Evolutionary conservation across 2,113 vertebrate species (phyloP), one percentile per base, ranked within the genome.

Genomic region (Cygnus atratus): DNA sequence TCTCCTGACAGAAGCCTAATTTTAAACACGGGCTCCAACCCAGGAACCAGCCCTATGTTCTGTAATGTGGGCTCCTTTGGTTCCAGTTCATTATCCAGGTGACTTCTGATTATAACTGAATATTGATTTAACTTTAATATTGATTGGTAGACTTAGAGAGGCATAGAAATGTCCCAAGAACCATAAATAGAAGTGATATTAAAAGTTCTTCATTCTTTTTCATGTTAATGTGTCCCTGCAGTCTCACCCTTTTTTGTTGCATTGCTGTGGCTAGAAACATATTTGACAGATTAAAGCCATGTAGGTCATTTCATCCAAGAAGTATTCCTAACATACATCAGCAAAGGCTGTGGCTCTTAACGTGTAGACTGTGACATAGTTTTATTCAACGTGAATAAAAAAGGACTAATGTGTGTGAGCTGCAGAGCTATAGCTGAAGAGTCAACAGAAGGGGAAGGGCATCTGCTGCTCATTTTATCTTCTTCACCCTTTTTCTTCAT

Each of bases 31-130:
- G 98, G 98, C 91, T 98, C 98, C 83, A 98, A 98, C 83, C 98
- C 99, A 62, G 99, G 98, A 67, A 98, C 98, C 55, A 99, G 99
- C 93, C 99, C 99, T 35, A 98, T 99, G 98, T 98, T 99, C 96
- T 99, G 98, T 94, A 98, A 96, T 5, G 85, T 98, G 91, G 99
- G 99, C 54, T 99, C 99, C 65, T 99, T 99, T 87, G 98, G 99
- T 76, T 98, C 99, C 97, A 98, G 99, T 97, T 99, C 99, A 5
- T 96, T 99, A 95, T 99, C 99, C 78, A 99, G 99, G 99, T 99
- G 98, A 98, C 99, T 98, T 94, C 95, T 87, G 89, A 52, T 55
- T 63, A 15, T 66, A 85, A 87, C 68, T 59, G 76, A 82, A 22
- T 77, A 4, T 58, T 31, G 44, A 43, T 93, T 88, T 66, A 62